These are phyloP conservation scores for Strigamia crassipes DNA, from an alignment of 2,888 invertebrate genomes.

Conservation along the genomic window DNA sequence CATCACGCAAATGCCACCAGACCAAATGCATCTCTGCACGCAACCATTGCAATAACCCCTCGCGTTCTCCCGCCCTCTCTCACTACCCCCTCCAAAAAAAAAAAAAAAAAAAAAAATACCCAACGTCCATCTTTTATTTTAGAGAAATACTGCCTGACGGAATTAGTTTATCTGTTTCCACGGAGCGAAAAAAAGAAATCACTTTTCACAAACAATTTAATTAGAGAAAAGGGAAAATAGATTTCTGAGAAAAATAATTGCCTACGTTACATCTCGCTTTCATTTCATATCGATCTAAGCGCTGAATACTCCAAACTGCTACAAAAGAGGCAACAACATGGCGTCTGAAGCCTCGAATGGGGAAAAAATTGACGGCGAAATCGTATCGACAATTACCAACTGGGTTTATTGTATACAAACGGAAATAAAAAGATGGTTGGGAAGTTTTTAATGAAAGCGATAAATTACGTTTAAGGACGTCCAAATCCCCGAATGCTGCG, in stretches of 20 bases:
- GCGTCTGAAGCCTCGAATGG: background rate
- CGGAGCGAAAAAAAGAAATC: background rate
- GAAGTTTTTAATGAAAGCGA: slow-evolving; percentile 35
- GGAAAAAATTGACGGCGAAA: background rate
- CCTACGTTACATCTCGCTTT: slow-evolving; percentile 28
- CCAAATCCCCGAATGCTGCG: slow-evolving; percentile 40
- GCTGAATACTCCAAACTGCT: background rate
- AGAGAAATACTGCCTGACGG: background rate
- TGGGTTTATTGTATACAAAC: background rate
- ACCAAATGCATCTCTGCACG: slow-evolving; percentile 5
- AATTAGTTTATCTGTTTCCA: background rate
- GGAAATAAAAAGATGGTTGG: background rate
- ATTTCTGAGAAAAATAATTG: background rate
- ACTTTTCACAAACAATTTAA: slow-evolving; percentile 13
- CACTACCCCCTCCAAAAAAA: no score
- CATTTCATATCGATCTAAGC: slow-evolving; percentile 5
- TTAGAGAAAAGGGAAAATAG: background rate
- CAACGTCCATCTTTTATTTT: background rate
- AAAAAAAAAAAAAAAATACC: slow-evolving; percentile 1
- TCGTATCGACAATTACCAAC: background rate
- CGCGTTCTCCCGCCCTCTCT: background rate
- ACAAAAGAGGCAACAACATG: background rate
- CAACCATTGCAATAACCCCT: slow-evolving; percentile 22
- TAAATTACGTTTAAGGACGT: slow-evolving; percentile 25
- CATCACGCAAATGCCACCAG: slow-evolving; percentile 32